Conservation (phyloP, 2,888 invertebrate species). For the Mythimna albipuncta region DNA sequence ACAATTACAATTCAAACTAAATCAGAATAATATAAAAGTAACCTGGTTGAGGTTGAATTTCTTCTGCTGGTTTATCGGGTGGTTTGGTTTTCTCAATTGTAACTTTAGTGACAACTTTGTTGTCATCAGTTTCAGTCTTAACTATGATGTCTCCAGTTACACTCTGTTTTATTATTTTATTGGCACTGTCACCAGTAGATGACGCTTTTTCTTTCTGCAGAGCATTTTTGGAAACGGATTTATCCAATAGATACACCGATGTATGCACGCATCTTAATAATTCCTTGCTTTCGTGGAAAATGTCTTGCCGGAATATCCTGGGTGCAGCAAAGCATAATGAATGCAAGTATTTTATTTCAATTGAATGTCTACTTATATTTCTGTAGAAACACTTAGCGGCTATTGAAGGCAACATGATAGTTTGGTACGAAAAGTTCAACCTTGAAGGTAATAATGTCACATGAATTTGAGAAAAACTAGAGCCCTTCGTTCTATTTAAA, state of each 20-base stretch:
- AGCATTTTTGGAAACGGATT: constrained; percentile 69
- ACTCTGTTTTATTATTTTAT: constrained; percentile 77
- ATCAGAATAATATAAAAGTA: constrained; percentile 33
- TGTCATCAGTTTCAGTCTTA: constrained; percentile 82
- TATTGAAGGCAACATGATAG: constrained; percentile 81
- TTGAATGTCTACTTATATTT: constrained; percentile 78
- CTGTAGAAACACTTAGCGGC: constrained; percentile 81
- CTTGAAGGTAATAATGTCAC: constrained; percentile 57
- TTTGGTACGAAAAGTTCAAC: constrained; percentile 61
- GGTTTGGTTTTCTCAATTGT: constrained; percentile 81
- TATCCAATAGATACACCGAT: constrained; percentile 75
- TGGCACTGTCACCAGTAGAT: constrained; percentile 58
- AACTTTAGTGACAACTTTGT: constrained; percentile 85
- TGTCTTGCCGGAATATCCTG: constrained; percentile 68
- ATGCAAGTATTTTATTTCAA: constrained; percentile 78
- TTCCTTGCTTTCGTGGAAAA: constrained; percentile 63
- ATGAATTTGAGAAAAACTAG: constrained; percentile 35
- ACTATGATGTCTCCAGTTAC: constrained; percentile 81
- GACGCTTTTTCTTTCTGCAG: constrained; percentile 50
- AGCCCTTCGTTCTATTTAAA: constrained; percentile 25
- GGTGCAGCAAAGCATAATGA: constrained; percentile 72
- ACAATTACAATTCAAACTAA: neutral
- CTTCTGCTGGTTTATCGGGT: constrained; percentile 59
- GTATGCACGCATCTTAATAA: constrained; percentile 74
- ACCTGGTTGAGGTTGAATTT: constrained; percentile 78